phyloP scores from a whole-genome alignment of 2,888 invertebrate species.

The Meiosimyza decipiens region DNA sequence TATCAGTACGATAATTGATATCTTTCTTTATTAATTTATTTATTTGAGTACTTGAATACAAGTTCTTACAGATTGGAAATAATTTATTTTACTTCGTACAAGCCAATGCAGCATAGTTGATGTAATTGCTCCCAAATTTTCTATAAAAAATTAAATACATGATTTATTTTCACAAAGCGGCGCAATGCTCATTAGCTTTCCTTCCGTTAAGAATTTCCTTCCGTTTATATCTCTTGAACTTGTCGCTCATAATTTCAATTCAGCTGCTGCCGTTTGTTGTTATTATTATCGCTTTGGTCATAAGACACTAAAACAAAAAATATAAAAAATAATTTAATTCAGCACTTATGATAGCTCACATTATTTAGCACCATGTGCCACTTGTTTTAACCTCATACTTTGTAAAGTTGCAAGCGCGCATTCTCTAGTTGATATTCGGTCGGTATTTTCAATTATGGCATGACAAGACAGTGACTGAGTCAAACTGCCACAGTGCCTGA shows the following conservation, averaged over 20 bases:
- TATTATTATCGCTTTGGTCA: background rate
- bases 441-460: constrained; percentile 38
- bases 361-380: constrained; percentile 32
- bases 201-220: background rate
- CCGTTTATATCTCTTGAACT: constrained; percentile 9
- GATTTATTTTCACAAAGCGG: background rate
- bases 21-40: no score
- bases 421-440: background rate
- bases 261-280: constrained; percentile 16
- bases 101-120: no score
- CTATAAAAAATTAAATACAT: background rate
- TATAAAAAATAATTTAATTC: constrained; percentile 30
- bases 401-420: background rate
- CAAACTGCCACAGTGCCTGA: background rate
- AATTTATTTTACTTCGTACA: no score
- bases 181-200: background rate
- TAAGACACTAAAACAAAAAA: background rate
- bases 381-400: constrained; percentile 11
- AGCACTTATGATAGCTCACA: constrained; percentile 32
- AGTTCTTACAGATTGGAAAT: no score
- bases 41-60: no score
- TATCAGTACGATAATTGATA: no score
- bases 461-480: constrained; percentile 22
- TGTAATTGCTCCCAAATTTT: background rate
- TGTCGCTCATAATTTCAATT: constrained; percentile 15